These are phyloP conservation scores for Geopemphigus sp. DNA, from an alignment of 1,140 invertebrate genomes.

Conservation along the genomic window DNA sequence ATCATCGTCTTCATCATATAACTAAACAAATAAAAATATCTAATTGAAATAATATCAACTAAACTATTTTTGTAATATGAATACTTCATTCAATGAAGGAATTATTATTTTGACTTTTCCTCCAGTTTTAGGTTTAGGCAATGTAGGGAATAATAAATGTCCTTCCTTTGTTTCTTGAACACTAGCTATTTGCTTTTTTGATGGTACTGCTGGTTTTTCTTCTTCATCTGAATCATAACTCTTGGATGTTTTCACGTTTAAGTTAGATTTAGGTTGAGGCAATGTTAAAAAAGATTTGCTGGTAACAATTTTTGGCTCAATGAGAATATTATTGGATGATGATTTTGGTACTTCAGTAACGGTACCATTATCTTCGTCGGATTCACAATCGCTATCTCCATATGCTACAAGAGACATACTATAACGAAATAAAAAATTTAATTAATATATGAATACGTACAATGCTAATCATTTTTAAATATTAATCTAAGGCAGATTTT, in stretches of 20 bases:
- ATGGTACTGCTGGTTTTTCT: not conserved
- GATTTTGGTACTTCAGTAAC: not conserved
- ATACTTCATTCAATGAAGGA: conserved; percentile 50
- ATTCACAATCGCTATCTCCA: conserved; percentile 23
- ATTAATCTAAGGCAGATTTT: too few relatives aligned
- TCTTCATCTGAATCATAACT: not conserved
- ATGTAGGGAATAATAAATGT: not conserved
- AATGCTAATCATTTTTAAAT: too few relatives aligned
- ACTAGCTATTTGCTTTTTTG: not conserved
- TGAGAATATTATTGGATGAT: not conserved
- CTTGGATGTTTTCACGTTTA: not conserved
- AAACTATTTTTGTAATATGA: not conserved
- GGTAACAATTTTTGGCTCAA: not conserved
- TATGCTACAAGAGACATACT: conserved; percentile 40
- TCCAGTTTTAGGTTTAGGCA: conserved; percentile 24
- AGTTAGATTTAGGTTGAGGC: not conserved
- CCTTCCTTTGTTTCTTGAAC: not conserved
- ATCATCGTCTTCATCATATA: conserved; percentile 42
- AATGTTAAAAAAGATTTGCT: not conserved
- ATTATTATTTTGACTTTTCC: conserved; percentile 50
- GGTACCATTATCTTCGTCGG: not conserved
- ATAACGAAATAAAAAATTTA: not conserved
- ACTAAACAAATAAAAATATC: conserved; percentile 31
- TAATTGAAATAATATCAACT: not conserved
- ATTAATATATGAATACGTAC: too few relatives aligned